A percentile compares a stretch with the other conserved stretches of the same genome.
phyloP scores from a whole-genome alignment of 2,797 vertebrate genomes.

The Rousettus madagascariensis region DNA sequence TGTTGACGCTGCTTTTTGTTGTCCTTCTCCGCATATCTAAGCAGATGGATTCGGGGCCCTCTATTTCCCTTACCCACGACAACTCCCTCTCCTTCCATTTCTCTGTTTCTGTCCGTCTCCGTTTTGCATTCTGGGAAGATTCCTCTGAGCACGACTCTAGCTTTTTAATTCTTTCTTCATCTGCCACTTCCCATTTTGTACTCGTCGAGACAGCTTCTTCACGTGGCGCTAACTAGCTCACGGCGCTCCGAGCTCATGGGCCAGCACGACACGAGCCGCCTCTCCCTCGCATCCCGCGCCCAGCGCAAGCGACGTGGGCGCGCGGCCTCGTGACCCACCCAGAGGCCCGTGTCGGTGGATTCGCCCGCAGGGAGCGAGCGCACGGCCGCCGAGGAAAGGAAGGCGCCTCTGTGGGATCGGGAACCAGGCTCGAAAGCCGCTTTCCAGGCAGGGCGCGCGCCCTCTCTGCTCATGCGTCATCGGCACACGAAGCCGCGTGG shows the following conservation, averaged over 20 bases:
- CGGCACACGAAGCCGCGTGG: neutral
- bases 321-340: neutral
- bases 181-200: neutral
- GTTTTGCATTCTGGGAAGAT: neutral
- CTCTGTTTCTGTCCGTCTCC: neutral
- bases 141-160: neutral
- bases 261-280: neutral
- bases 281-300: neutral
- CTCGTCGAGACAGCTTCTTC: neutral
- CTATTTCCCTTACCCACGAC: neutral
- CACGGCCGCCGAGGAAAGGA: rapidly evolving
- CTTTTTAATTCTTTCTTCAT: neutral
- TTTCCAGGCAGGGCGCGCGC: neutral
- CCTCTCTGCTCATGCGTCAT: no score
- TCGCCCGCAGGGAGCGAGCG: neutral
- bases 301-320: no score
- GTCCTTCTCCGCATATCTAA: neutral
- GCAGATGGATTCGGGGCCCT: neutral
- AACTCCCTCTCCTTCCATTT: neutral
- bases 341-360: rapidly evolving
- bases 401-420: neutral
- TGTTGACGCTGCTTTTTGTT: neutral
- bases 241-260: neutral
- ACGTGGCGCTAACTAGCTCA: neutral
- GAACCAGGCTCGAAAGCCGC: neutral